Conservation (phyloP, 2,797 vertebrate genomes). For the Poeciliopsis infans region DNA sequence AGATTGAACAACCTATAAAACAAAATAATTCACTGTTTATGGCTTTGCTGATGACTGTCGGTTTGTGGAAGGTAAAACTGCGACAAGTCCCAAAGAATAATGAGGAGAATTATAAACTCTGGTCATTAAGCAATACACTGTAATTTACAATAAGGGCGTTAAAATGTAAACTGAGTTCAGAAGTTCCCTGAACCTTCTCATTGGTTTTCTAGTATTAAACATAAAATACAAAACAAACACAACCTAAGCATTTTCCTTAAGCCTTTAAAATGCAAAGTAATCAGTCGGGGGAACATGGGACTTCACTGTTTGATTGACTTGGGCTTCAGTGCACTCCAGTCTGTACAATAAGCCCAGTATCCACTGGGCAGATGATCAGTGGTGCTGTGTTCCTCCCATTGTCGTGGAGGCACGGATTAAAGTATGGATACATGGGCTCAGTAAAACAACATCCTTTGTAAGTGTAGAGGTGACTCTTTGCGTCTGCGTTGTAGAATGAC, state of each 20-base stretch:
- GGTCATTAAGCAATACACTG: background rate
- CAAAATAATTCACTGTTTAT: background rate
- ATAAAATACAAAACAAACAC: background rate
- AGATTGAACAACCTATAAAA: background rate
- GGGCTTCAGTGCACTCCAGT: background rate
- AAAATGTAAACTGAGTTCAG: background rate
- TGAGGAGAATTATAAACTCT: background rate
- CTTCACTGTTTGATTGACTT: background rate
- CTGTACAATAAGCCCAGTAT: background rate
- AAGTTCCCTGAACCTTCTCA: background rate
- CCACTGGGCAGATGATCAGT: conserved; percentile 56
- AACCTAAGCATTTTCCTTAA: background rate
- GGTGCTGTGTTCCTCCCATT: conserved; percentile 65
- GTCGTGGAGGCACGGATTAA: conserved; percentile 74
- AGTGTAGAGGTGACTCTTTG: conserved; percentile 70
- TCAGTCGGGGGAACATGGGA: background rate
- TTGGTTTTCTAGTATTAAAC: background rate
- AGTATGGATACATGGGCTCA: conserved; percentile 68
- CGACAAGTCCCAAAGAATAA: background rate
- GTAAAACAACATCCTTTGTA: conserved; percentile 60
- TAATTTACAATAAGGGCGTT: background rate
- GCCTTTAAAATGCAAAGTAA: background rate
- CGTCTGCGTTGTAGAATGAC: conserved; percentile 70
- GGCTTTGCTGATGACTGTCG: background rate
- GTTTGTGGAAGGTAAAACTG: background rate